Evolutionary conservation across 2,113 vertebrate genomes (phyloP).

Genomic region (Aegotheles bennettii): DNA sequence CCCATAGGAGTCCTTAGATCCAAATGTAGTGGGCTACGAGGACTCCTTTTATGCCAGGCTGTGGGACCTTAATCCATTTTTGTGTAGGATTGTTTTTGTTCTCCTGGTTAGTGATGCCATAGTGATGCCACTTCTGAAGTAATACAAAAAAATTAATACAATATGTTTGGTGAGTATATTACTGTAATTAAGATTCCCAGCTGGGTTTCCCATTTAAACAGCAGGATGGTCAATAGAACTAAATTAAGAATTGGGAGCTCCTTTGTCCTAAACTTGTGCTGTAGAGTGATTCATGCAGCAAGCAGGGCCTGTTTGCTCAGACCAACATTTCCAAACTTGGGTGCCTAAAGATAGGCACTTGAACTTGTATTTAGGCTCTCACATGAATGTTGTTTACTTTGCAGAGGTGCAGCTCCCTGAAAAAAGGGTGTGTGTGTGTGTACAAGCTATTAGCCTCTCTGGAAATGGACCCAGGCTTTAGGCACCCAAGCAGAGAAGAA

Average conservation of each 20-base stretch:
- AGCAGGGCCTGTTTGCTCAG: not conserved
- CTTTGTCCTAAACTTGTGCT: not conserved
- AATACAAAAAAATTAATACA: conserved; percentile 25
- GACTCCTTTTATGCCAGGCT: not conserved
- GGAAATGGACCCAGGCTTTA: not conserved
- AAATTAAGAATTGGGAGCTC: not conserved
- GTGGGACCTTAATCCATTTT: not conserved
- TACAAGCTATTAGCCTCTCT: not conserved
- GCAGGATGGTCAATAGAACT: not conserved
- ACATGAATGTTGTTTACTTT: not conserved
- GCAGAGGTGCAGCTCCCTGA: not conserved
- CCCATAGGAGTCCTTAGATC: not conserved
- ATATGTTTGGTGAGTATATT: conserved; percentile 20
- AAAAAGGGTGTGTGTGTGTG: not conserved
- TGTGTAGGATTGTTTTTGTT: not conserved
- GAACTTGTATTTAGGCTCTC: not conserved
- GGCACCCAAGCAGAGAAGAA: not conserved
- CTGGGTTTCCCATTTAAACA: conserved; percentile 28
- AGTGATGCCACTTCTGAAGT: not conserved
- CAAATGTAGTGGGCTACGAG: not conserved
- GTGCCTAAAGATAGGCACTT: not conserved
- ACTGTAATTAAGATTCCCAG: conserved; percentile 33
- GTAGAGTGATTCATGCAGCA: not conserved
- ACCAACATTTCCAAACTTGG: not conserved
- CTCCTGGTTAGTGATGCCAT: not conserved